Conservation (phyloP, 2,797 vertebrate species). For the Botia kubotai region DNA sequence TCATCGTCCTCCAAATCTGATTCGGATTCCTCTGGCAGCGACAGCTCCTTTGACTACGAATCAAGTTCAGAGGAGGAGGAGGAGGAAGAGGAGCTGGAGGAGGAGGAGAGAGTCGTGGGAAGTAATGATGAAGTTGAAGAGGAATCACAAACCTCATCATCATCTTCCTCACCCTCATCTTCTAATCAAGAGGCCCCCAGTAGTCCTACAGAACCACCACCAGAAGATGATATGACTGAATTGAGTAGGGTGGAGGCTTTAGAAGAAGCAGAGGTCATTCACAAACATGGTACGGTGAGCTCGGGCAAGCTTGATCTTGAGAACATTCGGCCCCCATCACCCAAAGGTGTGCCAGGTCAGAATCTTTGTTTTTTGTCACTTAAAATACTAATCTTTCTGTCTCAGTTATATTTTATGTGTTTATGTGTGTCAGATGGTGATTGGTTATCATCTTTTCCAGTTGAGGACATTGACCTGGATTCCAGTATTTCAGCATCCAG, state of each 20-base stretch:
- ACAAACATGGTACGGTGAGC: constrained; percentile 44
- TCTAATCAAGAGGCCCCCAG: constrained; percentile 71
- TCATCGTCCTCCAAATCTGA: constrained; percentile 81
- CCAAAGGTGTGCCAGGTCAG: constrained; percentile 77
- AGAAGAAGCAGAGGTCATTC: constrained; percentile 60
- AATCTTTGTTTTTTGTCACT: not conserved
- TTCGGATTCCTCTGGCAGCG: constrained; percentile 82
- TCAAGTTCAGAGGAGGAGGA: constrained; percentile 87
- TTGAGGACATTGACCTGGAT: constrained; percentile 70
- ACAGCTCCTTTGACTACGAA: constrained; percentile 88
- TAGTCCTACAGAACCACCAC: constrained; percentile 49
- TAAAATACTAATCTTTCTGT: not conserved
- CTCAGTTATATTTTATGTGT: not conserved
- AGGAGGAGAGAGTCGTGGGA: constrained; percentile 60
- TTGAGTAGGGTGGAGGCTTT: constrained; percentile 25
- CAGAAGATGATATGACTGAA: constrained; percentile 66
- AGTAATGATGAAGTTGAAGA: constrained; percentile 60
- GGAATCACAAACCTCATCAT: constrained; percentile 61
- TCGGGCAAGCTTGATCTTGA: constrained; percentile 56
- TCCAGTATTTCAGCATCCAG: constrained; percentile 67
- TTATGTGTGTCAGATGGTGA: constrained; percentile 18
- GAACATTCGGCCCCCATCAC: constrained; percentile 74
- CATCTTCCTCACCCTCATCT: constrained; percentile 72
- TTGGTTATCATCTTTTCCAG: constrained; percentile 59
- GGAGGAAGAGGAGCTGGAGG: constrained; percentile 67